Evolutionary conservation across 2,888 invertebrate genomes (phyloP).

Genomic region (Dendrolimus pini): DNA sequence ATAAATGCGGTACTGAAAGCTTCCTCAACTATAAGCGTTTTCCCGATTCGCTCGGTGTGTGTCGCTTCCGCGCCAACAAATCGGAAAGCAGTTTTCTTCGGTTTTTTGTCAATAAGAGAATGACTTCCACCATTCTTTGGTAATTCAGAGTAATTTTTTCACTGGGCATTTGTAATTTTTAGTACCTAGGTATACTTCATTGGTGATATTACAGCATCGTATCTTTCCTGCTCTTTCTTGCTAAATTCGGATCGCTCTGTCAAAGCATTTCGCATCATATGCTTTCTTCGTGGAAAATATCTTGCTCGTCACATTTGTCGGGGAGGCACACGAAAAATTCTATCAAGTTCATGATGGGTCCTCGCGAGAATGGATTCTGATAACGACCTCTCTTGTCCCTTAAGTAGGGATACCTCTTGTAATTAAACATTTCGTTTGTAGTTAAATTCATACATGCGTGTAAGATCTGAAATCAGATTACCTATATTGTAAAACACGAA

Average conservation of each 20-base stretch:
- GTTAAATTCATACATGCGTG: slow-evolving; percentile 96
- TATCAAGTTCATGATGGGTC: slow-evolving; percentile 89
- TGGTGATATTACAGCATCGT: not conserved
- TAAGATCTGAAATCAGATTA: slow-evolving; percentile 79
- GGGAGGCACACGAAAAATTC: slow-evolving; percentile 94
- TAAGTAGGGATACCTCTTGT: slow-evolving; percentile 92
- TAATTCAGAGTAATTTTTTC: too few species aligned
- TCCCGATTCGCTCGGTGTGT: too few species aligned
- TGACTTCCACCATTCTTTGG: too few species aligned
- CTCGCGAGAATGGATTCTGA: slow-evolving; percentile 94
- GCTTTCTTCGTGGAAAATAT: slow-evolving; percentile 80
- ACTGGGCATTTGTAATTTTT: too few species aligned
- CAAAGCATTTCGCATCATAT: slow-evolving; percentile 51
- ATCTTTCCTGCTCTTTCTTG: slow-evolving; percentile 13
- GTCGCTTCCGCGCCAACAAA: too few species aligned
- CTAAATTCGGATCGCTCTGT: slow-evolving; percentile 12
- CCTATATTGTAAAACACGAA: too few species aligned
- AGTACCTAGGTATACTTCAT: too few species aligned
- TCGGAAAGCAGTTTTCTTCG: too few species aligned
- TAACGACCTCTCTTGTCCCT: slow-evolving; percentile 92
- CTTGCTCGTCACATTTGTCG: slow-evolving; percentile 86
- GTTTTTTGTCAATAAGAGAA: too few species aligned
- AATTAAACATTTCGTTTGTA: slow-evolving; percentile 96
- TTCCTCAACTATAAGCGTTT: too few species aligned
- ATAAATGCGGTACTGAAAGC: too few species aligned